Conservation (phyloP, 1,140 invertebrate species). For the Caenorhabditis elegans region DNA sequence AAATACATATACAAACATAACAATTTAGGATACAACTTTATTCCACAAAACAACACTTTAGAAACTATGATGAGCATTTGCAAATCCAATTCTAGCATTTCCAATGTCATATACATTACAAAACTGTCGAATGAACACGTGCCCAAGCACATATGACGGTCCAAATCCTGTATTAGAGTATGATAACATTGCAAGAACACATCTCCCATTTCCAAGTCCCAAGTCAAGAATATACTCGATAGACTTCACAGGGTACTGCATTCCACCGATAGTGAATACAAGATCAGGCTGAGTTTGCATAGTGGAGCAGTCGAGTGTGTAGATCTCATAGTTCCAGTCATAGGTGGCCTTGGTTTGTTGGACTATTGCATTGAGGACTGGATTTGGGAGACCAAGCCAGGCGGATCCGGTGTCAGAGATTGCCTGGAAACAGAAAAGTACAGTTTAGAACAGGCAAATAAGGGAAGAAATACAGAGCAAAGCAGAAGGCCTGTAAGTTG, state of each 20-base stretch:
- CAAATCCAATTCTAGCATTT: too few species aligned
- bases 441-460: too few species aligned
- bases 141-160: slow-evolving; percentile 46
- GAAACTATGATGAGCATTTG: background rate
- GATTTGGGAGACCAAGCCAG: slow-evolving; percentile 9
- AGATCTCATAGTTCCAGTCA: background rate
- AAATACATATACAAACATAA: too few species aligned
- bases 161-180: background rate
- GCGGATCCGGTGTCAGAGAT: slow-evolving; percentile 51
- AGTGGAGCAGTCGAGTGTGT: slow-evolving; percentile 17
- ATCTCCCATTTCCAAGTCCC: slow-evolving; percentile 37
- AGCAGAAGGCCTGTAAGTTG: too few species aligned
- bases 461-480: too few species aligned
- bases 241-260: slow-evolving; percentile 25
- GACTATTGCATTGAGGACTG: background rate
- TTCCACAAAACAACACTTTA: too few species aligned
- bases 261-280: slow-evolving; percentile 34
- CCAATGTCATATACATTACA: slow-evolving; percentile 52
- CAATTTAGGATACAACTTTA: too few species aligned
- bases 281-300: slow-evolving; percentile 17
- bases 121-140: slow-evolving; percentile 45
- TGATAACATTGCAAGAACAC: slow-evolving; percentile 41
- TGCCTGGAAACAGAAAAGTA: slow-evolving; percentile 43
- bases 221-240: slow-evolving; percentile 40
- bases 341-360: background rate